These are phyloP conservation scores for Beaufortia kweichowensis DNA, from an alignment of 2,113 vertebrate species.

Conservation along the genomic window DNA sequence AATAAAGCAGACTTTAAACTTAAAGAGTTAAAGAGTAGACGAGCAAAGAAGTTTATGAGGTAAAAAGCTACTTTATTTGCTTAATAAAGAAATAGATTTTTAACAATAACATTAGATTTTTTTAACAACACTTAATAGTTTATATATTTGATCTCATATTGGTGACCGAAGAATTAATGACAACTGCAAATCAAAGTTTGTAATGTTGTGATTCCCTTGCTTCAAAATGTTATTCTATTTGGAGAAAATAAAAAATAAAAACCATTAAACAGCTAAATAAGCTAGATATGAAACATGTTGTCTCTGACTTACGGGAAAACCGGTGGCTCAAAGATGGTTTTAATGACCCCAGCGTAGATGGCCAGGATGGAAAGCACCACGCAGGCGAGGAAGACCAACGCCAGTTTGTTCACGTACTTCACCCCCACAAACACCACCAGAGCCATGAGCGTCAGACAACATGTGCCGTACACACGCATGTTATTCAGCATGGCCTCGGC, in stretches of 20 bases:
- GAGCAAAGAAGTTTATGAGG: too few species aligned
- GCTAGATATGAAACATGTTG: too few species aligned
- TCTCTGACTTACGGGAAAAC: slow-evolving; percentile 83
- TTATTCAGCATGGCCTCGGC: slow-evolving; percentile 82
- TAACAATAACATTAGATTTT: too few species aligned
- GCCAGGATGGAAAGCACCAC: slow-evolving; percentile 93
- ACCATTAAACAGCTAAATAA: background rate
- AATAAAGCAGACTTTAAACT: background rate
- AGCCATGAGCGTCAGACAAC: slow-evolving; percentile 85
- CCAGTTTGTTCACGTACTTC: slow-evolving; percentile 95
- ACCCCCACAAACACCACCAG: slow-evolving; percentile 93
- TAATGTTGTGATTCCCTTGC: too few species aligned
- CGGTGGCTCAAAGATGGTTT: slow-evolving; percentile 87
- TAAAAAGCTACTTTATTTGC: too few species aligned
- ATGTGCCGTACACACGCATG: slow-evolving; percentile 92
- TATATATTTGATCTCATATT: too few species aligned
- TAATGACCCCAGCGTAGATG: slow-evolving; percentile 95
- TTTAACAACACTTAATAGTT: too few species aligned
- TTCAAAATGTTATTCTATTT: too few species aligned
- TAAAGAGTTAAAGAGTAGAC: too few species aligned
- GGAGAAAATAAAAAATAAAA: background rate
- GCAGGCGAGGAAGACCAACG: slow-evolving; percentile 91
- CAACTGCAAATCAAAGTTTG: too few species aligned
- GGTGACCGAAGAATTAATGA: too few species aligned
- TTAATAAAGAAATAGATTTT: too few species aligned